Percentiles rank a stretch among this genome's conserved stretches.
phyloP scores from a whole-genome alignment of 35 echinoderm and acorn worm species.

The Strongylocentrotus purpuratus region DNA sequence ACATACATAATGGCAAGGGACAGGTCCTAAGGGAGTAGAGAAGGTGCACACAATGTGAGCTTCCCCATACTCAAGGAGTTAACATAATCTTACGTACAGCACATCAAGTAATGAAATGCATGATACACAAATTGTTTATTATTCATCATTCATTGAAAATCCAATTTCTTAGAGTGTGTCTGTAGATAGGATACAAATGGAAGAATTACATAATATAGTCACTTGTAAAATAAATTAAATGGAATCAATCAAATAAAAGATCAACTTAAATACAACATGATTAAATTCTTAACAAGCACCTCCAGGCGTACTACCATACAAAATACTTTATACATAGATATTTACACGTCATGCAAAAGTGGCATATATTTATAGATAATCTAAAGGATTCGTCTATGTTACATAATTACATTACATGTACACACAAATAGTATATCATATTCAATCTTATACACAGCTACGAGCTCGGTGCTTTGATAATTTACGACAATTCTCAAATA shows the following conservation, averaged over 20 bases:
- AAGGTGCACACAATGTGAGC: too few species aligned
- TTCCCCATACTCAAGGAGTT: too few species aligned
- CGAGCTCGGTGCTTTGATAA: neutral
- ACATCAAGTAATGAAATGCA: neutral
- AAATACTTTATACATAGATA: constrained; percentile 7
- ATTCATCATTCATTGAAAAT: neutral
- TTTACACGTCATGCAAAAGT: constrained; percentile 4
- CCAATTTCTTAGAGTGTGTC: neutral
- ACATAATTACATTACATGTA: neutral
- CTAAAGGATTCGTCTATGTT: neutral
- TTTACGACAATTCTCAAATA: neutral
- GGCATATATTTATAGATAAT: neutral
- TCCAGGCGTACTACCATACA: neutral
- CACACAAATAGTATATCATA: neutral
- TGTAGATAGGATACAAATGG: neutral
- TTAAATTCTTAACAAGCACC: neutral
- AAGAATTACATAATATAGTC: neutral
- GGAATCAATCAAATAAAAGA: neutral
- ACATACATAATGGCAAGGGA: too few species aligned
- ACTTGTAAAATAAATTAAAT: constrained; percentile 13
- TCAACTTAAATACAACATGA: neutral
- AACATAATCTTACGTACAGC: neutral
- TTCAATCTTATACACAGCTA: neutral
- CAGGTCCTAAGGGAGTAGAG: too few species aligned
- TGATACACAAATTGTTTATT: neutral